Evolutionary conservation across 2,888 invertebrate species (phyloP).

Genomic region (Lissonota sp.): DNA sequence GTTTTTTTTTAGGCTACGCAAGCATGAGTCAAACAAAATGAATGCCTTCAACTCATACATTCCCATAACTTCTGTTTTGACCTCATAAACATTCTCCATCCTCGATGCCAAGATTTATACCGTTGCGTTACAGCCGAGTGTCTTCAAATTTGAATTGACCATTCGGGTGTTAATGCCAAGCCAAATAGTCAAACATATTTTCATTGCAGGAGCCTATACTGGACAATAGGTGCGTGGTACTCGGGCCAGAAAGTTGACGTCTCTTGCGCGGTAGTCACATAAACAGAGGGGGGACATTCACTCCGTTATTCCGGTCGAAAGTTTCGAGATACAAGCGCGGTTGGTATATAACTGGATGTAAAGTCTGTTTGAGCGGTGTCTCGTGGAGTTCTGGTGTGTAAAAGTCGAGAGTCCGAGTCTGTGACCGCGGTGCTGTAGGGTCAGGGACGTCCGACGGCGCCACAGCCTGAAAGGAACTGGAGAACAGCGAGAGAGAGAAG

Average conservation of each 20-base stretch:
- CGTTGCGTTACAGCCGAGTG: no score
- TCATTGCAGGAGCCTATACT: constrained; percentile 9
- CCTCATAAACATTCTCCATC: constrained; percentile 26
- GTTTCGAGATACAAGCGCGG: constrained; percentile 19
- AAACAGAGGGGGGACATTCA: no score
- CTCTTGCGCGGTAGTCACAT: constrained; percentile 6
- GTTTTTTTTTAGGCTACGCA: constrained; percentile 5
- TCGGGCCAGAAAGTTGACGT: constrained; percentile 31
- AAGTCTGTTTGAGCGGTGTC: constrained; percentile 25
- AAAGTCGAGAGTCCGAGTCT: constrained; percentile 61
- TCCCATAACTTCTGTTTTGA: constrained; percentile 20
- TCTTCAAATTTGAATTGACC: neutral
- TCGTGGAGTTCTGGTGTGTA: neutral
- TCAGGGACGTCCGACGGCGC: constrained; percentile 71
- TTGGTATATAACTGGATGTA: constrained; percentile 33
- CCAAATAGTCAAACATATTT: constrained; percentile 15
- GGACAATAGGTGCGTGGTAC: neutral
- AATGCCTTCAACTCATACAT: constrained; percentile 40
- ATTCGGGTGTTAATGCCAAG: neutral
- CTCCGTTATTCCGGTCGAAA: constrained; percentile 26
- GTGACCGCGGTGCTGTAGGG: constrained; percentile 64
- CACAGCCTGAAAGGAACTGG: constrained; percentile 5
- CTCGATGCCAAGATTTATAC: neutral
- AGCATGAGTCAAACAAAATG: neutral
- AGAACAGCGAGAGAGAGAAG: constrained; percentile 18